These are phyloP conservation scores for Indicator maculatus DNA, from an alignment of 2,113 vertebrate genomes.

Conservation along the genomic window DNA sequence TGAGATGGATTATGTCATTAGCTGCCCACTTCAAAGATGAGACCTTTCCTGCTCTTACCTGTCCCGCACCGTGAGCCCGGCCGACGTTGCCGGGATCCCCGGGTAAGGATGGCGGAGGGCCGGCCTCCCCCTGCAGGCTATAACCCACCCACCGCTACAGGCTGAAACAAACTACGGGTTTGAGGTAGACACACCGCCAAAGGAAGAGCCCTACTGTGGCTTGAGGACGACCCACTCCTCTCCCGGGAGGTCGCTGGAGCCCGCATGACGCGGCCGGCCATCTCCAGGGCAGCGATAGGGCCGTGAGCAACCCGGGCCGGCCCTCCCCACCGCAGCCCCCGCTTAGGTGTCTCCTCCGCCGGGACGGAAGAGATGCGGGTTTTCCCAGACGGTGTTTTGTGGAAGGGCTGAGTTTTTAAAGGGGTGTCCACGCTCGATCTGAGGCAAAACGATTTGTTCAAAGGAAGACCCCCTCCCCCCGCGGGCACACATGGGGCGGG, in stretches of 20 bases:
- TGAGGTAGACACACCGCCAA: accelerated
- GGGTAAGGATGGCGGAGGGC: too few relatives aligned
- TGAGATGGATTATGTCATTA: accelerated
- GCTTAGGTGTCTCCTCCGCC: background rate
- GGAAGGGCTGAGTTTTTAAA: background rate
- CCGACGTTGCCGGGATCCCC: too few relatives aligned
- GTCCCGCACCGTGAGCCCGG: background rate
- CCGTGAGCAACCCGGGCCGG: too few relatives aligned
- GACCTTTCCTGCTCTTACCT: too few relatives aligned
- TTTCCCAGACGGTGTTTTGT: background rate
- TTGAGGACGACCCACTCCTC: background rate
- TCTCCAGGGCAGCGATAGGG: background rate
- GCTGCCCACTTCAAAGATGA: accelerated
- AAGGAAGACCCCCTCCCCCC: too few relatives aligned
- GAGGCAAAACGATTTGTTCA: too few relatives aligned
- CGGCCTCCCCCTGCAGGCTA: background rate
- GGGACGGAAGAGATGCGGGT: background rate
- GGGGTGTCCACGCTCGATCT: background rate
- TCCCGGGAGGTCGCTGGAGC: background rate
- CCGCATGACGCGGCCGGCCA: too few relatives aligned
- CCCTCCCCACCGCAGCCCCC: background rate
- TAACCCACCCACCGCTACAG: accelerated
- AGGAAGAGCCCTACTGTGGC: accelerated
- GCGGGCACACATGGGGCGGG: too few relatives aligned
- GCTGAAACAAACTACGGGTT: accelerated